Base-by-base conservation (phyloP, 2,888 invertebrate genomes). In the Lampropteryx suffumata region DNA sequence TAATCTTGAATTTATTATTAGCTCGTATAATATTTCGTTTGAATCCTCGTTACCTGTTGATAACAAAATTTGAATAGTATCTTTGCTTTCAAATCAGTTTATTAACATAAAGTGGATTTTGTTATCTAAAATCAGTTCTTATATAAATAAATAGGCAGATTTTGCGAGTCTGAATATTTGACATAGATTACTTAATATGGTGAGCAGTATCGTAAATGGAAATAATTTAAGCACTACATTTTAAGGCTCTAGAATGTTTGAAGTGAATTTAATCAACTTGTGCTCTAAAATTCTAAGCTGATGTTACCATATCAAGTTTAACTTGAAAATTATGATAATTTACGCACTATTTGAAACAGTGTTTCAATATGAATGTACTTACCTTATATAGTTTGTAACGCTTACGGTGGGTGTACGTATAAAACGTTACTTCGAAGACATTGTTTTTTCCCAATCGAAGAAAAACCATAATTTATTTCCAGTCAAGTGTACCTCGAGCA, bases 211-310 rank as follows among this genome's bases (percentile, higher is more conserved):
- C 47, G 17, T 39, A 47, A 43, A 47, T 39, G 47, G 52, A 34
- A 43, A 27, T 39, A 47, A 36, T 52, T 47, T 37, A 30, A 52
- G 13, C 29, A 39, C 12, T 42, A 26, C 47, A 37, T 33, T 47
- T 39, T 47, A 43, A 6, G 47, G 47, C 28, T 9, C 13, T 14
- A 43, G 52, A 52, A 47, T 47, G 51, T 52, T 50, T 45, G 33
- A 52, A 47, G 34, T 33, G 36, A 36, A 29, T 13, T 33, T 37
- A 51, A 51, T 42, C 39, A 47, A 47, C 33, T 26, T 34, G 26
- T 47, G 52, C 26, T 34, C 52, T 47, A 34, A 52, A 47, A 33
- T 51, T 28, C 46, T 33, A 14, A 32, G 27, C 44, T 17, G n/a
- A n/a, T n/a, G 35, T 21, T 35, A 28, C 27, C 37, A 42, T 40